Evolutionary conservation across 2,888 invertebrate genomes (phyloP).

Genomic region (Catocala sponsa): DNA sequence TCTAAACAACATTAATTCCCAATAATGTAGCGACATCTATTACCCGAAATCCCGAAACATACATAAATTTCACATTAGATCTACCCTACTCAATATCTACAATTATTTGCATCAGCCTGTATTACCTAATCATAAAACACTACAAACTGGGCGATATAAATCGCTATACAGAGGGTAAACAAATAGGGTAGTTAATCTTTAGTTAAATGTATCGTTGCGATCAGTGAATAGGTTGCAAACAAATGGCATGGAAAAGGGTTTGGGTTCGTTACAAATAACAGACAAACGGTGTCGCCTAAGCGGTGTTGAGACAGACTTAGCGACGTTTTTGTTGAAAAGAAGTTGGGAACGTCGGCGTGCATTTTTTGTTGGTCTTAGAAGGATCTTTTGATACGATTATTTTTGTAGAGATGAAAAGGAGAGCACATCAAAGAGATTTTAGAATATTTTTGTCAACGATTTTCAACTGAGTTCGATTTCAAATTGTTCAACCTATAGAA

Average conservation of each 20-base stretch:
- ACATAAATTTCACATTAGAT: neutral
- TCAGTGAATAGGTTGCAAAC: slow-evolving; percentile 72
- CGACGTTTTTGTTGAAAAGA: slow-evolving; percentile 19
- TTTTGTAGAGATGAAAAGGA: too few relatives aligned
- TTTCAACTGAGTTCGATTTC: too few relatives aligned
- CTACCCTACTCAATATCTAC: neutral
- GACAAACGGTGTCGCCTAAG: slow-evolving; percentile 65
- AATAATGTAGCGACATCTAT: neutral
- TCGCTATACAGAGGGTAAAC: slow-evolving; percentile 59
- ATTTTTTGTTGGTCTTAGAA: too few relatives aligned
- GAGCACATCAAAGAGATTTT: too few relatives aligned
- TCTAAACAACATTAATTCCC: too few relatives aligned
- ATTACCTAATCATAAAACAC: slow-evolving; percentile 25
- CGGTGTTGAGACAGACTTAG: slow-evolving; percentile 21
- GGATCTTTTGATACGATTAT: too few relatives aligned
- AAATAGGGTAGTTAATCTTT: slow-evolving; percentile 80
- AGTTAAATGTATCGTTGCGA: slow-evolving; percentile 80
- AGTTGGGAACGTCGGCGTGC: slow-evolving; percentile 5
- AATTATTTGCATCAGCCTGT: neutral
- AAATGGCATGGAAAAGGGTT: slow-evolving; percentile 84
- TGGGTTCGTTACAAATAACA: slow-evolving; percentile 78
- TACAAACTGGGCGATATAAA: slow-evolving; percentile 42
- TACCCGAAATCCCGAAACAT: neutral
- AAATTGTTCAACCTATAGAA: too few relatives aligned
- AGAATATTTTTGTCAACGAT: too few relatives aligned